Evolutionary conservation across 2,113 vertebrate genomes (phyloP).

Genomic region (Istiophorus platypterus): DNA sequence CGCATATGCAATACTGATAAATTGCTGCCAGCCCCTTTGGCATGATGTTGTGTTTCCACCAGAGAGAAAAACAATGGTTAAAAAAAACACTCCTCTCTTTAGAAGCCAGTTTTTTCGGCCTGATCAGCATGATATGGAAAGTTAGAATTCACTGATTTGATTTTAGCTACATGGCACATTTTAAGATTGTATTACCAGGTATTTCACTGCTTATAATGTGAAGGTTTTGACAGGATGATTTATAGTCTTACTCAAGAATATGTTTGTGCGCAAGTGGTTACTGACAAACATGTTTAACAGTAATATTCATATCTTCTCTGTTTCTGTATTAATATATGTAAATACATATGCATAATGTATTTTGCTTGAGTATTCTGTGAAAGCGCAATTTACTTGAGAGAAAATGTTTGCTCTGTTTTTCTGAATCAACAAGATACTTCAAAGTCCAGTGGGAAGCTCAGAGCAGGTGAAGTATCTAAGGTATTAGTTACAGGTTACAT

Average conservation of each 20-base stretch:
- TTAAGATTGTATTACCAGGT: background rate
- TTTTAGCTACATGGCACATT: background rate
- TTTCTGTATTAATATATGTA: background rate
- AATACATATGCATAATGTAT: background rate
- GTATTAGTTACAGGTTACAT: no score
- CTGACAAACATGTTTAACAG: background rate
- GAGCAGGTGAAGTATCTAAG: no score
- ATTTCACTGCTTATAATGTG: background rate
- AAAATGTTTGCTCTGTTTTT: no score
- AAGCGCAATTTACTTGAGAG: no score
- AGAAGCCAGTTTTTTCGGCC: background rate
- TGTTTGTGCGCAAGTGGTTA: background rate
- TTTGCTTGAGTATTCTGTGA: background rate
- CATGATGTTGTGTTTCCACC: background rate
- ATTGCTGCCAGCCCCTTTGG: no score
- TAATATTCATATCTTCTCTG: background rate
- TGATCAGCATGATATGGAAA: background rate
- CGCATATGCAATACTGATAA: background rate
- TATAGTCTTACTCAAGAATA: background rate
- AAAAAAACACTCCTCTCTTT: background rate
- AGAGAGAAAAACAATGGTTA: background rate
- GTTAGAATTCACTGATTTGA: background rate
- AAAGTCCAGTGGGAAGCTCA: no score
- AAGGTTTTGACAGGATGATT: background rate
- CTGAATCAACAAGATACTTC: no score